Percentiles rank a stretch among this genome's conserved stretches.
Conservation (phyloP, 2,113 vertebrate species). For the Nothocercus nigrocapillus region DNA sequence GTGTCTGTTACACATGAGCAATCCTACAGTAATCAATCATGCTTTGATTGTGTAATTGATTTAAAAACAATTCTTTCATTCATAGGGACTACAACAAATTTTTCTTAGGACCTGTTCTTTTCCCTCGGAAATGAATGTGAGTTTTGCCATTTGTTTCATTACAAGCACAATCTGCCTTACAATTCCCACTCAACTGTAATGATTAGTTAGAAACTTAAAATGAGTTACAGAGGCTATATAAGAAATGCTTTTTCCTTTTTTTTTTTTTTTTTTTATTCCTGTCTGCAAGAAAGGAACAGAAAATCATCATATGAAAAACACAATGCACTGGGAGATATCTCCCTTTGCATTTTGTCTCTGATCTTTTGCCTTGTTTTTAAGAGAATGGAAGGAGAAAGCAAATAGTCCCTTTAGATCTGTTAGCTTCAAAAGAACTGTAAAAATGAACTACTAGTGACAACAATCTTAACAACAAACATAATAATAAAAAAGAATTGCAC, state of each 20-base stretch:
- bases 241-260: neutral
- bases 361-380: constrained; percentile 20
- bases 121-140: neutral
- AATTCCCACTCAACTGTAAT: neutral
- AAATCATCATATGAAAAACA: neutral
- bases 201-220: neutral
- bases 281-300: neutral
- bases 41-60: constrained; percentile 27
- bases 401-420: constrained; percentile 3
- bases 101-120: neutral
- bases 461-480: constrained; percentile 4
- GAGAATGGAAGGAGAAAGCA: neutral
- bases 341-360: constrained; percentile 19
- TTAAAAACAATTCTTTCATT: constrained; percentile 12
- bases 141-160: neutral
- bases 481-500: neutral
- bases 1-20: neutral
- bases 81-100: neutral
- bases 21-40: neutral
- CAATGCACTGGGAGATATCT: neutral
- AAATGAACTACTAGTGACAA: neutral
- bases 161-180: neutral
- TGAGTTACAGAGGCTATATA: neutral
- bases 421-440: constrained; percentile 20
- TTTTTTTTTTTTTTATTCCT: neutral